These are phyloP conservation scores for Atherinosoma microstoma DNA, from an alignment of 2,797 vertebrate genomes.

Conservation along the genomic window DNA sequence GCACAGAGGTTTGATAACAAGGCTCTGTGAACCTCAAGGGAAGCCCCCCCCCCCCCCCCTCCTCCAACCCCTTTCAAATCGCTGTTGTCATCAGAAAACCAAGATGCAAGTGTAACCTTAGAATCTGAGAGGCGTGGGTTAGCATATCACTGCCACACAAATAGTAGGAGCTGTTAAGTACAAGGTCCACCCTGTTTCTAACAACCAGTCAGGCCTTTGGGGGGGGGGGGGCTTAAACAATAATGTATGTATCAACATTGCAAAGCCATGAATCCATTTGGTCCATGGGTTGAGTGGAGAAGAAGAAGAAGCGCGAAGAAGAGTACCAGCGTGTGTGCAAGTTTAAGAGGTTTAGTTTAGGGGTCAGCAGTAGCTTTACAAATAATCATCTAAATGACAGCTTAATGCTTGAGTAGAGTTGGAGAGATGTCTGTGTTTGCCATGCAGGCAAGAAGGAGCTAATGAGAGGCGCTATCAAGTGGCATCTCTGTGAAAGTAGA, in stretches of 20 bases:
- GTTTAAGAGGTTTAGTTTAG: not conserved
- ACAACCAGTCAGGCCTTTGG: conserved; percentile 33
- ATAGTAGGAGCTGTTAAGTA: conserved; percentile 70
- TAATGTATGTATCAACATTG: conserved; percentile 26
- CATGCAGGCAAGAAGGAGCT: not conserved
- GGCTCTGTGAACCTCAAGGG: conserved; percentile 48
- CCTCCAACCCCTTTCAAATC: conserved; percentile 34
- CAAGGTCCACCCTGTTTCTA: conserved; percentile 37
- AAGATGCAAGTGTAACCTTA: conserved; percentile 78
- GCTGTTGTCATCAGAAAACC: conserved; percentile 81
- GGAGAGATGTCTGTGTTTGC: not conserved
- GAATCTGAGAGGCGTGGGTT: conserved; percentile 77
- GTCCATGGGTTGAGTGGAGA: not conserved
- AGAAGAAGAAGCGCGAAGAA: not conserved
- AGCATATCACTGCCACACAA: conserved; percentile 71
- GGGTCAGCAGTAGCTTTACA: not conserved
- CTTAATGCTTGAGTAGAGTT: not conserved
- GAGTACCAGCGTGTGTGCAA: not conserved
- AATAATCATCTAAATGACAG: not conserved
- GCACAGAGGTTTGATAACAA: conserved; percentile 65
- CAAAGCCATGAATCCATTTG: not conserved
- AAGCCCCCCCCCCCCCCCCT: conserved; percentile 22
- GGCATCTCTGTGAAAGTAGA: conserved; percentile 17
- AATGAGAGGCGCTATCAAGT: conserved; percentile 5
- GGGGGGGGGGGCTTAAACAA: conserved; percentile 19